Evolutionary conservation across 2,113 vertebrate genomes (phyloP).

Genomic region (Carassius gibelio): DNA sequence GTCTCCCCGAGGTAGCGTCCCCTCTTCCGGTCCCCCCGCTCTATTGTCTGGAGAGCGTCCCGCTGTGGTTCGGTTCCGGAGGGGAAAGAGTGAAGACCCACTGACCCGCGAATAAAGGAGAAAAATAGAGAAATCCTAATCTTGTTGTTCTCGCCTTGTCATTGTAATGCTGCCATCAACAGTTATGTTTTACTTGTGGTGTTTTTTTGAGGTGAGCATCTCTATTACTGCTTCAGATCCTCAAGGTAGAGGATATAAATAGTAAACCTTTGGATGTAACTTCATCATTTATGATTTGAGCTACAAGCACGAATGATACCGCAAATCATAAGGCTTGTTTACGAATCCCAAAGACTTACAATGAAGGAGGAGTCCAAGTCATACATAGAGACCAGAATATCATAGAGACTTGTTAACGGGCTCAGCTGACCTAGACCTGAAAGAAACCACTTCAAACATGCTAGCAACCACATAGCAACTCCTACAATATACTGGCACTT

Average conservation of each 20-base stretch:
- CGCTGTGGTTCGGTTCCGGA: conserved; percentile 57
- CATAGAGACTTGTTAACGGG: not conserved
- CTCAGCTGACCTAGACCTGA: not conserved
- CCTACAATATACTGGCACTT: not conserved
- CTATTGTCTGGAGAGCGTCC: conserved; percentile 64
- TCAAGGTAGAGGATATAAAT: not conserved
- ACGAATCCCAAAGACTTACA: not conserved
- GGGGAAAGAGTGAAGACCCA: conserved; percentile 59
- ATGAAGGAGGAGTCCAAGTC: not conserved
- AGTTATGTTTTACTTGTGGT: not conserved
- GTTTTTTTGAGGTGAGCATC: not conserved
- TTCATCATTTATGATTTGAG: not conserved
- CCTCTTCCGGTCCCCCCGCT: conserved; percentile 35
- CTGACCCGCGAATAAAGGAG: conserved; percentile 59
- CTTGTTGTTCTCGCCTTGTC: conserved; percentile 25
- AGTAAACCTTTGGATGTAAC: not conserved
- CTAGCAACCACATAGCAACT: not conserved
- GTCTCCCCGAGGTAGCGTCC: not conserved
- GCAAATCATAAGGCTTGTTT: not conserved
- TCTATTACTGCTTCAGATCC: not conserved
- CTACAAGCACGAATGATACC: not conserved
- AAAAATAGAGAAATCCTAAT: conserved; percentile 34
- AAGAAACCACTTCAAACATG: not conserved
- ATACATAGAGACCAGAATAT: not conserved
- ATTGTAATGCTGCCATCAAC: conserved; percentile 3